A percentile compares a stretch with the other conserved stretches of the same genome.
phyloP scores from a whole-genome alignment of 2,797 vertebrate species.

The Avahi laniger region DNA sequence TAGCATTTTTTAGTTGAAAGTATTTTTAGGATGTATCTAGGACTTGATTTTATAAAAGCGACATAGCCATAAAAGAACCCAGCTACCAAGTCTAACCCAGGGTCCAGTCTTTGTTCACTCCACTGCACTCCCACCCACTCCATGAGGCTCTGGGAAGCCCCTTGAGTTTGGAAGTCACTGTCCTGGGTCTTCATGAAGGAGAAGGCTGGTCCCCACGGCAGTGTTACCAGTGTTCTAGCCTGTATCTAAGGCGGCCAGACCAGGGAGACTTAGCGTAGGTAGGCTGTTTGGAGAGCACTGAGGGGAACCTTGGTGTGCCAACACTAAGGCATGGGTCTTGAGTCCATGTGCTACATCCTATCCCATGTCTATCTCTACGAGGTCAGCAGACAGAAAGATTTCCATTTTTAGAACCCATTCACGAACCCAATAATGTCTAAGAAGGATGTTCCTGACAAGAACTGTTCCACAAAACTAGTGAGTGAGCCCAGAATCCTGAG shows the following conservation, averaged over 20 bases:
- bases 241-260: neutral
- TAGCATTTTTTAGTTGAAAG: neutral
- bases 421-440: neutral
- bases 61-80: neutral
- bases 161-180: neutral
- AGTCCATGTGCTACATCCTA: neutral
- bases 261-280: neutral
- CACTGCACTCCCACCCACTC: neutral
- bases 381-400: neutral
- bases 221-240: neutral
- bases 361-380: neutral
- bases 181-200: neutral
- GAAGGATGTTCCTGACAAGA: neutral
- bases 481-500: neutral
- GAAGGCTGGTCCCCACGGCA: neutral
- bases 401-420: neutral
- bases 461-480: neutral
- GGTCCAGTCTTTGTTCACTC: neutral
- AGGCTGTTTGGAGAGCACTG: neutral
- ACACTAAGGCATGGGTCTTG: neutral
- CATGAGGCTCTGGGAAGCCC: neutral
- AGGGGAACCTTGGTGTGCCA: neutral
- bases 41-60: neutral
- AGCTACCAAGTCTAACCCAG: neutral
- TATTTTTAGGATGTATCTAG: neutral